Evolutionary conservation across 1,140 invertebrate species (phyloP).

Genomic region (Venturia canescens): DNA sequence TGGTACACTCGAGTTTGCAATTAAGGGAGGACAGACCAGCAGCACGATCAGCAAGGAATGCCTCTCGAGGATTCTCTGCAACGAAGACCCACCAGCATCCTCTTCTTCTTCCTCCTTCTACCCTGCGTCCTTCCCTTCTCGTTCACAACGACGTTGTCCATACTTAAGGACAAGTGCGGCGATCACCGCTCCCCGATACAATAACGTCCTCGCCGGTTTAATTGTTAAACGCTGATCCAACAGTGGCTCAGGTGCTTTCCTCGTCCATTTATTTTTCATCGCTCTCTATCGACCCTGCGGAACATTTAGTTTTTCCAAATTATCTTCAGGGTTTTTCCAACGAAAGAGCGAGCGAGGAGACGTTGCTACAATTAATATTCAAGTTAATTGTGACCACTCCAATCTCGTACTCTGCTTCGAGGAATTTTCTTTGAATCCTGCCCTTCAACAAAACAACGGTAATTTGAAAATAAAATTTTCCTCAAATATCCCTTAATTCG

Average conservation of each 20-base stretch:
- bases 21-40: neutral
- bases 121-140: neutral
- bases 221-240: neutral
- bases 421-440: no score
- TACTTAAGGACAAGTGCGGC: neutral
- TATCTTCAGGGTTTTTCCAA: no score
- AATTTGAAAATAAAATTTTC: no score
- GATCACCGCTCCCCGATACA: neutral
- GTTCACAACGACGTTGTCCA: neutral
- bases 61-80: neutral
- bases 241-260: neutral
- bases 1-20: slow-evolving; percentile 11
- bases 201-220: neutral
- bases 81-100: neutral
- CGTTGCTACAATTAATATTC: no score
- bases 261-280: neutral
- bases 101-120: neutral
- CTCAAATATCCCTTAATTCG: no score
- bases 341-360: no score
- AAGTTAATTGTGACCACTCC: no score
- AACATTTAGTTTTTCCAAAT: no score
- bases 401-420: no score
- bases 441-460: no score
- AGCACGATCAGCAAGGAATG: slow-evolving; percentile 2
- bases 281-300: no score